Percentiles rank a stretch among this genome's conserved stretches.
Conservation (phyloP, 1,140 invertebrate species). For the Tetramorium parvispinum region DNA sequence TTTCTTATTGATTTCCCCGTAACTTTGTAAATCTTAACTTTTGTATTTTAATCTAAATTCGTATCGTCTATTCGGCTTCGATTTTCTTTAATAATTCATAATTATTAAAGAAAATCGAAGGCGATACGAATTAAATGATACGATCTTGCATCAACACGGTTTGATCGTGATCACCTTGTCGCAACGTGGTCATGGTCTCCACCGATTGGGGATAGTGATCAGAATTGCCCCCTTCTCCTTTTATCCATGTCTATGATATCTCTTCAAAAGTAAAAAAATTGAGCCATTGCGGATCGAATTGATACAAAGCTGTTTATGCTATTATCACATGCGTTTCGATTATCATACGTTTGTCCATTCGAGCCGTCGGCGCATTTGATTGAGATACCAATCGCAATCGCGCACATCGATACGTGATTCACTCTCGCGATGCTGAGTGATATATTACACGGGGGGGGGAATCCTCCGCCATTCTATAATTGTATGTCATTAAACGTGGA, state of each 20-base stretch:
- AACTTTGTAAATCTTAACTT: neutral
- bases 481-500: slow-evolving; percentile 15
- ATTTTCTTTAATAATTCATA: neutral
- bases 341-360: neutral
- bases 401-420: neutral
- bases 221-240: slow-evolving; percentile 68
- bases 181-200: slow-evolving; percentile 81
- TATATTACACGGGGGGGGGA: neutral
- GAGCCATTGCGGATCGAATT: neutral
- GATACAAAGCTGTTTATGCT: neutral
- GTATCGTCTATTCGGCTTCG: too few relatives aligned
- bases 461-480: slow-evolving; percentile 11
- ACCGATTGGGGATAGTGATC: slow-evolving; percentile 71
- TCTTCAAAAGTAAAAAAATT: neutral
- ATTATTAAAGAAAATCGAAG: neutral
- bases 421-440: slow-evolving; percentile 5
- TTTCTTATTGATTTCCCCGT: neutral
- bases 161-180: slow-evolving; percentile 76
- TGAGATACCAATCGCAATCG: neutral
- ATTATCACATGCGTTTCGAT: neutral
- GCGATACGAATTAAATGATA: slow-evolving; percentile 40
- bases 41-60: neutral
- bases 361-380: neutral
- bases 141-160: slow-evolving; percentile 45
- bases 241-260: slow-evolving; percentile 68